These are phyloP conservation scores for Caenorhabditis macrosperma DNA, from an alignment of 2,888 invertebrate genomes.

Conservation along the genomic window DNA sequence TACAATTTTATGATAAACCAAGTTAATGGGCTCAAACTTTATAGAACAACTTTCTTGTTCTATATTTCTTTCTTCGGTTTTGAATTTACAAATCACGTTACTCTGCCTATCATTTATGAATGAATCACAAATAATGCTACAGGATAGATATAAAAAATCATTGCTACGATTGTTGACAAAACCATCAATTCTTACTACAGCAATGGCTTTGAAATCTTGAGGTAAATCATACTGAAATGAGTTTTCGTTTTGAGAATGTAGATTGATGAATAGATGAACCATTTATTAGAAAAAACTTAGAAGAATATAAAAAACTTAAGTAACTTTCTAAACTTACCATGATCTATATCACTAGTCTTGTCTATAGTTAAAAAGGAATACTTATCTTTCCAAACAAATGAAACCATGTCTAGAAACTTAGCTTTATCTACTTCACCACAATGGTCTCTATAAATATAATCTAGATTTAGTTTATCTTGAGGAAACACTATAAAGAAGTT, in stretches of 20 bases:
- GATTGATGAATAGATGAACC: too few species aligned
- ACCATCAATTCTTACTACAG: conserved; percentile 13
- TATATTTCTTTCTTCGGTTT: background rate
- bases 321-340: conserved; percentile 28
- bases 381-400: conserved; percentile 17
- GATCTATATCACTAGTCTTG: conserved; percentile 21
- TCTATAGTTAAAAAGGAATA: conserved; percentile 24
- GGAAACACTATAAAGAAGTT: conserved; percentile 18
- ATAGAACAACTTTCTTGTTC: too few species aligned
- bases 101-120: conserved; percentile 22
- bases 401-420: conserved; percentile 7
- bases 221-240: too few species aligned
- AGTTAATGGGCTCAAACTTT: conserved; percentile 18
- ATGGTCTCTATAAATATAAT: conserved; percentile 26
- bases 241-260: too few species aligned
- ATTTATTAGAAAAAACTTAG: too few species aligned
- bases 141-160: conserved; percentile 16
- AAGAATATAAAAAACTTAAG: too few species aligned
- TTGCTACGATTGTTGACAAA: background rate
- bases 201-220: conserved; percentile 19
- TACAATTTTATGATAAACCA: conserved; percentile 10
- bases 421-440: conserved; percentile 1
- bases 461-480: conserved; percentile 26
- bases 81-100: conserved; percentile 21
- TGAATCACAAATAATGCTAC: conserved; percentile 20